Conservation (phyloP, 2,113 vertebrate species). For the Lepus americanus region DNA sequence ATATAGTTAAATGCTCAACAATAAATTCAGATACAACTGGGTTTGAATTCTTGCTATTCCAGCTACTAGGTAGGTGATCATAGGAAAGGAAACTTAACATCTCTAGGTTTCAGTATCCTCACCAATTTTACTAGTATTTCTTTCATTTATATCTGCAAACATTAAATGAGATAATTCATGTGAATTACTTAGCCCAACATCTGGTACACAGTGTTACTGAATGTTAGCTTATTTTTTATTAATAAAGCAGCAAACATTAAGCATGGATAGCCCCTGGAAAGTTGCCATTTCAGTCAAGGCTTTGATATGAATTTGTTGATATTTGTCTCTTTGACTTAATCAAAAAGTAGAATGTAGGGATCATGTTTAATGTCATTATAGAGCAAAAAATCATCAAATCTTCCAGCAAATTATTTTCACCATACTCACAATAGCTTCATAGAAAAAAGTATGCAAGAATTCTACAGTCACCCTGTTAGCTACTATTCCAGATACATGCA, state of each 20-base stretch:
- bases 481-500: background rate
- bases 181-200: constrained; percentile 22
- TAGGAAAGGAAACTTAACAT: background rate
- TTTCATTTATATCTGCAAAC: background rate
- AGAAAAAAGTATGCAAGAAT: background rate
- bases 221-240: constrained; percentile 24
- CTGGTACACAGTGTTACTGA: constrained; percentile 19
- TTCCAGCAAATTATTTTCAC: constrained; percentile 3
- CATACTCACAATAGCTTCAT: background rate
- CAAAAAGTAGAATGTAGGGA: background rate
- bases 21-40: constrained; percentile 23
- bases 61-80: background rate
- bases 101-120: constrained; percentile 27
- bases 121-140: constrained; percentile 15
- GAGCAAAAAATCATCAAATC: background rate
- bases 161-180: constrained; percentile 38
- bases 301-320: background rate
- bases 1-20: background rate
- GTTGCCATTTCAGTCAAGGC: background rate
- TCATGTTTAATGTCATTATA: background rate
- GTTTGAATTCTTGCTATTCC: background rate
- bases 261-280: background rate
- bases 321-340: constrained; percentile 59
- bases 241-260: background rate
- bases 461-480: background rate